These are phyloP conservation scores for Collichthys lucidus DNA, from an alignment of 2,113 vertebrate species.

Conservation along the genomic window DNA sequence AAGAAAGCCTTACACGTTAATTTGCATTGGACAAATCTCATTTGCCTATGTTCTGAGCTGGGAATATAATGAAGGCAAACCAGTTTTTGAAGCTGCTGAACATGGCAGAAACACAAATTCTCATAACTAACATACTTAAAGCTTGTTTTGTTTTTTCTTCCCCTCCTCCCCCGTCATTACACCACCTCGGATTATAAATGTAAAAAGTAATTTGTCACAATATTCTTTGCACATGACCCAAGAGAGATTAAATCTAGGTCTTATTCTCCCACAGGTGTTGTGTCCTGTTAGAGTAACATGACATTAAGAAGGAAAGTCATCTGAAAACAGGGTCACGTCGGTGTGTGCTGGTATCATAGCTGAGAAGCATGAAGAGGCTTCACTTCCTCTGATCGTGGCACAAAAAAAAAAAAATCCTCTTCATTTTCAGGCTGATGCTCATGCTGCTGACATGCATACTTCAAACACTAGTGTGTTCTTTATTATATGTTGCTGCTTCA, in stretches of 20 bases:
- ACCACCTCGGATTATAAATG: slow-evolving; percentile 25
- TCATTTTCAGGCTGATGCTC: slow-evolving; percentile 52
- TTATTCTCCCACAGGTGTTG: slow-evolving; percentile 65
- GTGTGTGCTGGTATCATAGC: slow-evolving; percentile 42
- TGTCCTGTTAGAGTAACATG: slow-evolving; percentile 54
- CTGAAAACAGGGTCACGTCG: slow-evolving; percentile 67
- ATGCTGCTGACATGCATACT: slow-evolving; percentile 76
- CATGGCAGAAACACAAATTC: slow-evolving; percentile 5
- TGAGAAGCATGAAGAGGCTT: slow-evolving; percentile 47
- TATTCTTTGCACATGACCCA: slow-evolving; percentile 52
- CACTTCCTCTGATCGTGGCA: slow-evolving; percentile 54
- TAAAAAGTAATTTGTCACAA: slow-evolving; percentile 41
- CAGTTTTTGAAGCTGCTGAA: slow-evolving; percentile 22
- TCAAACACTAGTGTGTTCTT: slow-evolving; percentile 65
- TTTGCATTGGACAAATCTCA: slow-evolving; percentile 60
- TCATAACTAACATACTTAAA: neutral
- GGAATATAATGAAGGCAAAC: slow-evolving; percentile 21
- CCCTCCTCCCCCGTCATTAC: neutral
- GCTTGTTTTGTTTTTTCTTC: neutral
- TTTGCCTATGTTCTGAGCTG: slow-evolving; percentile 48
- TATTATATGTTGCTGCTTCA: slow-evolving; percentile 58
- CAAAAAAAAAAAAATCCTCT: slow-evolving; percentile 32
- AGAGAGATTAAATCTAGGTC: slow-evolving; percentile 63
- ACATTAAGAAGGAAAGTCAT: slow-evolving; percentile 71
- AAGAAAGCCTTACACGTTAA: slow-evolving; percentile 7